Conservation (phyloP, 2,888 invertebrate species). For the Diaperis boleti region DNA sequence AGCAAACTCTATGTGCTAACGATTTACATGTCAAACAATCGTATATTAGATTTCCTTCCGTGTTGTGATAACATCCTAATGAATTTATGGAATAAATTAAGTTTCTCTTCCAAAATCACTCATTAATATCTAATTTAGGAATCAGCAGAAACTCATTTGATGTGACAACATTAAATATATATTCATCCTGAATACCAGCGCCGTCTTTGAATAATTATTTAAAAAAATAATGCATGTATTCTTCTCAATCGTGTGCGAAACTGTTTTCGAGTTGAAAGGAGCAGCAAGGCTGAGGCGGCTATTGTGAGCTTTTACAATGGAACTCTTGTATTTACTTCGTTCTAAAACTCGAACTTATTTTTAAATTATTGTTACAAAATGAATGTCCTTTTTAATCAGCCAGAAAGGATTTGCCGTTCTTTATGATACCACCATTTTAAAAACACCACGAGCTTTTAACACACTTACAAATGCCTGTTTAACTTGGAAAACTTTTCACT, state of each 20-base stretch:
- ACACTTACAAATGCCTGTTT: constrained; percentile 40
- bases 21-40: constrained; percentile 57
- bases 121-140: constrained; percentile 39
- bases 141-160: constrained; percentile 30
- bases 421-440: constrained; percentile 35
- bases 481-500: constrained; percentile 40
- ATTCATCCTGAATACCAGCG: constrained; percentile 13
- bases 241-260: constrained; percentile 12
- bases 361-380: constrained; percentile 15
- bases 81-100: constrained; percentile 55
- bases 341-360: constrained; percentile 15
- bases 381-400: constrained; percentile 16
- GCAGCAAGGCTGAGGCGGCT: constrained; percentile 17
- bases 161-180: constrained; percentile 33
- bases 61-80: constrained; percentile 54
- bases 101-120: constrained; percentile 31
- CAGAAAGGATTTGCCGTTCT: constrained; percentile 17
- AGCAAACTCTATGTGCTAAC: constrained; percentile 50
- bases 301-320: constrained; percentile 23
- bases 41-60: constrained; percentile 54
- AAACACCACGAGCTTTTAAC: constrained; percentile 40
- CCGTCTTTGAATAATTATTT: constrained; percentile 11
- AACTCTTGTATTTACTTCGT: constrained; percentile 22
- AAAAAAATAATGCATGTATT: constrained; percentile 12
- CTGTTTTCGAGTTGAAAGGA: constrained; percentile 6